Evolutionary conservation across 2,888 invertebrate genomes (phyloP).

Genomic region (Cyclophora albipunctata): DNA sequence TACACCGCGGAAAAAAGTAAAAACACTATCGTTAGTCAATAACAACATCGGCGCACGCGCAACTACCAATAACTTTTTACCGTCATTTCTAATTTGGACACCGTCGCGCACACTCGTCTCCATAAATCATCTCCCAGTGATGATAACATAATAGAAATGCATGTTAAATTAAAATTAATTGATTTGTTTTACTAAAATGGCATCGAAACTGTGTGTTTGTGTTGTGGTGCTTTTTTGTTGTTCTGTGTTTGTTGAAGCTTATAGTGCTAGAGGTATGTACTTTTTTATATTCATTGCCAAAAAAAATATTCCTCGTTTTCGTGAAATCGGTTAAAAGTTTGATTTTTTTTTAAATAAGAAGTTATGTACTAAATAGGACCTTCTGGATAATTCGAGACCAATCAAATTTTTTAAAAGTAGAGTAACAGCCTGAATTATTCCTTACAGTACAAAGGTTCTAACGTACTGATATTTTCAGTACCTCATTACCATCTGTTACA

Average conservation of each 20-base stretch:
- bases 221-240: constrained; percentile 27
- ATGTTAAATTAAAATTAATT: constrained; percentile 7
- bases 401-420: too few species aligned
- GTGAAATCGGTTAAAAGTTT: too few species aligned
- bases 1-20: constrained; percentile 64
- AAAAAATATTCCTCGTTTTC: background rate
- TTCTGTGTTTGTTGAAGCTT: constrained; percentile 39
- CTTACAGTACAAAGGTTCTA: too few species aligned
- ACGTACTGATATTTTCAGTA: too few species aligned
- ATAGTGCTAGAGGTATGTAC: constrained; percentile 60
- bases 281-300: background rate
- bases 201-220: constrained; percentile 24
- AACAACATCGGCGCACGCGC: constrained; percentile 49
- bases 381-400: too few species aligned
- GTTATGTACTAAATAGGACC: too few species aligned
- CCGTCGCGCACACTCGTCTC: constrained; percentile 43
- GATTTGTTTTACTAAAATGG: constrained; percentile 21
- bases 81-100: constrained; percentile 61
- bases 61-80: constrained; percentile 40
- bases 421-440: too few species aligned
- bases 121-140: constrained; percentile 17
- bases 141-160: constrained; percentile 13
- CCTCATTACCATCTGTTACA: too few species aligned
- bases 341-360: too few species aligned
- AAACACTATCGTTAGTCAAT: constrained; percentile 64